These are phyloP conservation scores for Drosophila sechellia DNA, from an alignment of 1,140 invertebrate genomes.

Conservation along the genomic window DNA sequence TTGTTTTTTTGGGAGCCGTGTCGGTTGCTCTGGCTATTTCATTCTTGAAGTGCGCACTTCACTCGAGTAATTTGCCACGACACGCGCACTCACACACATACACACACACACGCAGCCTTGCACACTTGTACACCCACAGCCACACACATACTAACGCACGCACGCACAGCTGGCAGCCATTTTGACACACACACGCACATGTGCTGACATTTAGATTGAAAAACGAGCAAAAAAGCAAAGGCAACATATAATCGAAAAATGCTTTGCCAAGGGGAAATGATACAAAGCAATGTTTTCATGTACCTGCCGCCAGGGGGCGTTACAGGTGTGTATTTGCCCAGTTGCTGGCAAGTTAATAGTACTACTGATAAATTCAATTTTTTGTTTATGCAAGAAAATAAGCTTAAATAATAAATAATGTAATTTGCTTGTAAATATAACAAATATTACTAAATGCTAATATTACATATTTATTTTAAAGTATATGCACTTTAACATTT, in stretches of 20 bases:
- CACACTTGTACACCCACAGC: constrained; percentile 5
- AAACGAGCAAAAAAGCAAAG: constrained; percentile 70
- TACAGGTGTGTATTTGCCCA: constrained; percentile 52
- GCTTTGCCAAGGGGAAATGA: constrained; percentile 60
- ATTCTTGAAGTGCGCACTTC: constrained; percentile 73
- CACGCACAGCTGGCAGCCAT: constrained; percentile 57
- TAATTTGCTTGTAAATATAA: too few relatives aligned
- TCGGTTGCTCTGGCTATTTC: constrained; percentile 72
- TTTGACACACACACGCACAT: constrained; percentile 53
- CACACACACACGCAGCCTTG: not conserved
- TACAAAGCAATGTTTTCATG: constrained; percentile 75
- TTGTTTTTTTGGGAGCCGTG: constrained; percentile 49
- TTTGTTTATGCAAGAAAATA: too few relatives aligned
- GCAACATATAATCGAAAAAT: constrained; percentile 67
- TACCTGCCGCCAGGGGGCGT: constrained; percentile 58
- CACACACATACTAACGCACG: constrained; percentile 4
- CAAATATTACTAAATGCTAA: too few relatives aligned
- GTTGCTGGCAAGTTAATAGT: constrained; percentile 17
- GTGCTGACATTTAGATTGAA: constrained; percentile 79
- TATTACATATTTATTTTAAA: too few relatives aligned
- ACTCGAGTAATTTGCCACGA: constrained; percentile 72
- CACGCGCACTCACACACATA: constrained; percentile 55
- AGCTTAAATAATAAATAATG: not conserved
- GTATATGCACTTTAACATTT: too few relatives aligned
- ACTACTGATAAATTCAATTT: too few relatives aligned